Conservation (phyloP, 2,797 vertebrate species). For the Phataginus tetradactyla region DNA sequence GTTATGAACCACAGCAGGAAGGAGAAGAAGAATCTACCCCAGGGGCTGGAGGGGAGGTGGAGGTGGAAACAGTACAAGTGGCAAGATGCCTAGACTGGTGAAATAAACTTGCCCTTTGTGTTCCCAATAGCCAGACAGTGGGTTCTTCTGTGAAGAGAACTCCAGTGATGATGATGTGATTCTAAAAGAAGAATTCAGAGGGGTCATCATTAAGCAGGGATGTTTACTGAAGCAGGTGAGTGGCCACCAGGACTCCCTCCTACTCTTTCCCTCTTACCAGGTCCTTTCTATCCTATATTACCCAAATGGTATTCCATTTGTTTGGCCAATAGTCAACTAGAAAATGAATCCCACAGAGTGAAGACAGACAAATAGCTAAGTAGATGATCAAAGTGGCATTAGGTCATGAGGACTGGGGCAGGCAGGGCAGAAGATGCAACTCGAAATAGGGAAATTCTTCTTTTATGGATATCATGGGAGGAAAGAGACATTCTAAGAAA, state of each 20-base stretch:
- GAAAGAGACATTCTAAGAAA: slow-evolving; percentile 23
- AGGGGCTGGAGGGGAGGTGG: neutral
- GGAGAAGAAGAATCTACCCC: neutral
- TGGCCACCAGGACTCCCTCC: neutral
- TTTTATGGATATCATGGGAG: neutral
- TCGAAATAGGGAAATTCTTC: neutral
- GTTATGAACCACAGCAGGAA: neutral
- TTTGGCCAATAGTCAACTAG: neutral
- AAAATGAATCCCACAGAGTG: neutral
- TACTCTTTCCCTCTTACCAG: neutral
- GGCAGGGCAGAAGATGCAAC: neutral
- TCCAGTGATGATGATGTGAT: slow-evolving; percentile 96
- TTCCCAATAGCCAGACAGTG: slow-evolving; percentile 93
- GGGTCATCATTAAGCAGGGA: slow-evolving; percentile 95
- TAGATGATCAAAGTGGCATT: neutral
- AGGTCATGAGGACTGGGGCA: neutral
- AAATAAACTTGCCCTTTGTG: slow-evolving; percentile 20
- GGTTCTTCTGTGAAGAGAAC: slow-evolving; percentile 97
- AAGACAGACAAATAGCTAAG: neutral
- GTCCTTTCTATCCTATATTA: neutral
- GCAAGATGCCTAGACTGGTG: neutral
- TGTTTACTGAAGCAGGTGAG: slow-evolving; percentile 97
- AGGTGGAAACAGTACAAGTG: neutral
- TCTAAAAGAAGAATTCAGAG: slow-evolving; percentile 96
- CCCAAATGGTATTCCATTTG: neutral